phyloP scores from a whole-genome alignment of 92 coral and sea anemone species.

The Palythoa caribaeorum region DNA sequence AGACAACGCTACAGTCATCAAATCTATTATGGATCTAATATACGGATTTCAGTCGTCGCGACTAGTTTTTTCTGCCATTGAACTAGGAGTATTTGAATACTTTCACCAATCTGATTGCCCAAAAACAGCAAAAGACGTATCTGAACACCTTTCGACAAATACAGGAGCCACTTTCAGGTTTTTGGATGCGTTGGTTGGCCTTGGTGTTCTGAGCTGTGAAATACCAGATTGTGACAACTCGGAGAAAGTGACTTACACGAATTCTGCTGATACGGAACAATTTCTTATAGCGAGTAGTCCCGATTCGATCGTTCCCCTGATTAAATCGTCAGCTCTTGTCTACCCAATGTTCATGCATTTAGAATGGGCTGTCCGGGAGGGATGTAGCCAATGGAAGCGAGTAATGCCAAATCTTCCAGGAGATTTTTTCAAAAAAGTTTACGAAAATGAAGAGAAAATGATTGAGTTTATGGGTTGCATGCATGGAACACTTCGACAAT shows the following conservation, averaged over 20 bases:
- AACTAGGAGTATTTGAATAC: slow-evolving; percentile 28
- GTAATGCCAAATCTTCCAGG: slow-evolving; percentile 39
- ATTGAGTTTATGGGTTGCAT: slow-evolving; percentile 45
- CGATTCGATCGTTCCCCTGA: slow-evolving; percentile 21
- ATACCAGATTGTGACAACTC: slow-evolving; percentile 24
- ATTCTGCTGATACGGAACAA: slow-evolving; percentile 36
- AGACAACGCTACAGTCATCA: slow-evolving; percentile 24
- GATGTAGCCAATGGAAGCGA: slow-evolving; percentile 50
- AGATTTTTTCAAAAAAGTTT: slow-evolving; percentile 40
- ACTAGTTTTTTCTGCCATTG: slow-evolving; percentile 36
- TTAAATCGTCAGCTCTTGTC: slow-evolving; percentile 19
- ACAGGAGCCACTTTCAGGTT: slow-evolving; percentile 26
- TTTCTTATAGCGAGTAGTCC: slow-evolving; percentile 23
- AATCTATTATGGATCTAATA: slow-evolving; percentile 29
- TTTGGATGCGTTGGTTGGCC: slow-evolving; percentile 42
- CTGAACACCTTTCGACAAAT: slow-evolving; percentile 29
- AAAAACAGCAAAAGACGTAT: slow-evolving; percentile 25
- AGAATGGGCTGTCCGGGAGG: slow-evolving; percentile 54
- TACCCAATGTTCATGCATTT: slow-evolving; percentile 53
- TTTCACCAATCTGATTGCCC: slow-evolving; percentile 23
- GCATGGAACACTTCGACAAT: slow-evolving; percentile 53
- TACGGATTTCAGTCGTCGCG: slow-evolving; percentile 51
- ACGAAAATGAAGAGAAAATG: slow-evolving; percentile 40
- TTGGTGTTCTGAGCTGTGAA: slow-evolving; percentile 26
- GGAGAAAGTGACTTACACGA: slow-evolving; percentile 25